phyloP scores from a whole-genome alignment of 1,140 invertebrate genomes.

The Drosophila neocordata region DNA sequence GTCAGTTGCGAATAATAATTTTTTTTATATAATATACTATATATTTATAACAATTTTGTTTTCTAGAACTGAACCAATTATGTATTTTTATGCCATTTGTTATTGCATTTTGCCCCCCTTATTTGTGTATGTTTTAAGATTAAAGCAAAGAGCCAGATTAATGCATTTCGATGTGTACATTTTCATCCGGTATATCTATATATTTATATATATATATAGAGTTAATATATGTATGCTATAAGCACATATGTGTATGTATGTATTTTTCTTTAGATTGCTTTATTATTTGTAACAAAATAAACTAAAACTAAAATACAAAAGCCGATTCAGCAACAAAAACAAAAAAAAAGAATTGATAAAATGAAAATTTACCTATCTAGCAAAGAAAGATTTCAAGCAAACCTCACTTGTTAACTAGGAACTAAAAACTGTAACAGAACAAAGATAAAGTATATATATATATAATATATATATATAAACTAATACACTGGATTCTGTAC shows the following conservation, averaged over 20 bases:
- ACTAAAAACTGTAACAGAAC: slow-evolving; percentile 48
- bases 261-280: slow-evolving; percentile 65
- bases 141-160: slow-evolving; percentile 51
- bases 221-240: slow-evolving; percentile 59
- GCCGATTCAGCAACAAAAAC: slow-evolving; percentile 38
- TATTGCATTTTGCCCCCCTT: slow-evolving; percentile 42
- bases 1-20: slow-evolving; percentile 19
- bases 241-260: slow-evolving; percentile 62
- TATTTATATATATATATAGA: slow-evolving; percentile 7
- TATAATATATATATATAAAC: slow-evolving; percentile 2
- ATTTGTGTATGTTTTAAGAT: slow-evolving; percentile 34
- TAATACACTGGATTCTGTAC: slow-evolving; percentile 55
- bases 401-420: slow-evolving; percentile 81
- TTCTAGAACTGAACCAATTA: slow-evolving; percentile 10
- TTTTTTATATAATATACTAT: slow-evolving; percentile 28
- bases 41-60: slow-evolving; percentile 54
- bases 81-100: slow-evolving; percentile 49
- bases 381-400: slow-evolving; percentile 77
- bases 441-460: slow-evolving; percentile 4
- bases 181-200: slow-evolving; percentile 49
- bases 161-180: slow-evolving; percentile 74
- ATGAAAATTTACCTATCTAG: slow-evolving; percentile 67
- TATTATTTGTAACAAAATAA: slow-evolving; percentile 55
- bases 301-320: slow-evolving; percentile 37
- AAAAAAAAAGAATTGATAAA: slow-evolving; percentile 43